These are phyloP conservation scores for Callinectes sapidus DNA, from an alignment of 2,888 invertebrate species.

Conservation along the genomic window DNA sequence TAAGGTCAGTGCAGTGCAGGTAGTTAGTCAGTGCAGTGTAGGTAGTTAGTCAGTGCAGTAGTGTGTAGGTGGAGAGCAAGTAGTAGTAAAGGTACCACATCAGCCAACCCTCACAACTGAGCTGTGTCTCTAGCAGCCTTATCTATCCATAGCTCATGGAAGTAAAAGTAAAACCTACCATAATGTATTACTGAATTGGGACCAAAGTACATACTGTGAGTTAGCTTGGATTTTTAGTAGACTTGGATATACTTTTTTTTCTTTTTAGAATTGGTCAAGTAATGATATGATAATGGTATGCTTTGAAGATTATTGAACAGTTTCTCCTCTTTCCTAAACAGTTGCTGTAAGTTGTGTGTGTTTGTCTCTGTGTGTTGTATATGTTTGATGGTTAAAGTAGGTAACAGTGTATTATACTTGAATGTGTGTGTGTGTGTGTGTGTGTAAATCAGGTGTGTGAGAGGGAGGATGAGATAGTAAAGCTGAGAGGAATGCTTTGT, in stretches of 20 bases:
- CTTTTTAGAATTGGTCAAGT: neutral
- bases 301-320: neutral
- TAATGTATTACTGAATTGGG: neutral
- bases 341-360: neutral
- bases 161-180: neutral
- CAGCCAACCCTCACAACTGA: neutral
- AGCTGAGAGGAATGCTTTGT: neutral
- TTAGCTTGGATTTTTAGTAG: neutral
- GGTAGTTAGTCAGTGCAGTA: conserved; percentile 1
- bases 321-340: neutral
- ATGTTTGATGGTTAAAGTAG: neutral
- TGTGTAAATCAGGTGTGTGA: neutral
- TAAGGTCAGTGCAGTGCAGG: conserved; percentile 62
- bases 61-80: neutral
- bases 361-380: neutral
- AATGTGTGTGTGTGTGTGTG: neutral
- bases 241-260: neutral
- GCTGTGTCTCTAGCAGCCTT: neutral
- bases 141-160: neutral
- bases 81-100: neutral
- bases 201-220: neutral
- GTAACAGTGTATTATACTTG: neutral
- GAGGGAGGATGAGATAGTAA: neutral
- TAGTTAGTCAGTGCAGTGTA: conserved; percentile 15
- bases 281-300: neutral